Evolutionary conservation across 2,888 invertebrate genomes (phyloP), one percentile per base, ranked within the genome.

Genomic region (Teleogryllus oceanicus): DNA sequence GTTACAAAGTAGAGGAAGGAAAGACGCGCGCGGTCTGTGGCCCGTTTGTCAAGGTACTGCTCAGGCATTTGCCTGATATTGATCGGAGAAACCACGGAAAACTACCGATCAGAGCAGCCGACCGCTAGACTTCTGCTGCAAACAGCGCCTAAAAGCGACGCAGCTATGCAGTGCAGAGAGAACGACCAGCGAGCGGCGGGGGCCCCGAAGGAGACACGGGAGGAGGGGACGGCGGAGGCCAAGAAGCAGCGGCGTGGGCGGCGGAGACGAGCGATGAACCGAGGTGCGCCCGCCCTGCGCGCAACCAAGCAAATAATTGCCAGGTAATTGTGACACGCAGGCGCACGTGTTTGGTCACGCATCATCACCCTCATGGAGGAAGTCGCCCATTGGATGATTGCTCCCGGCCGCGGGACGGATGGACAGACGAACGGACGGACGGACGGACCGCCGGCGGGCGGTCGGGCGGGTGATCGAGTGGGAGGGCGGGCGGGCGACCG

Each of bases 291-390:
- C 62, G 62, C 13, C 37, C 62, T 13, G 16, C 62, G 62, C 62
- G 62, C 62, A 62, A 18, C 62, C 62, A 62, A 62, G 62, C 62
- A 62, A 62, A 62, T 62, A 62, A 62, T 62, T 62, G 62, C 62
- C 62, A 62, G 62, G 62, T 62, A 62, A 62, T 62, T 62, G 62
- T 62, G 62, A 62, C 62, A 62, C 62, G 62, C 62, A 62, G 62
- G 77, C 79, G 74, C 79, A 62, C 37, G 77, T 79, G 51, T 76
- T 79, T 76, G 20, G 79, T 76, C 74, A 78, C 78, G 80, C 77
- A 13, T 78, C 80, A 80, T 80, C 49, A 78, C 74, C 77, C 77
- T 78, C 77, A 80, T 78, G 74, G 78, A 80, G 80, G 80, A 80
- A 80, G 80, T 78, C 21, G 76, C 74, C 78, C 77, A 80, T 80